Conservation (phyloP, 2,888 invertebrate species). For the Salpingus planirostris region DNA sequence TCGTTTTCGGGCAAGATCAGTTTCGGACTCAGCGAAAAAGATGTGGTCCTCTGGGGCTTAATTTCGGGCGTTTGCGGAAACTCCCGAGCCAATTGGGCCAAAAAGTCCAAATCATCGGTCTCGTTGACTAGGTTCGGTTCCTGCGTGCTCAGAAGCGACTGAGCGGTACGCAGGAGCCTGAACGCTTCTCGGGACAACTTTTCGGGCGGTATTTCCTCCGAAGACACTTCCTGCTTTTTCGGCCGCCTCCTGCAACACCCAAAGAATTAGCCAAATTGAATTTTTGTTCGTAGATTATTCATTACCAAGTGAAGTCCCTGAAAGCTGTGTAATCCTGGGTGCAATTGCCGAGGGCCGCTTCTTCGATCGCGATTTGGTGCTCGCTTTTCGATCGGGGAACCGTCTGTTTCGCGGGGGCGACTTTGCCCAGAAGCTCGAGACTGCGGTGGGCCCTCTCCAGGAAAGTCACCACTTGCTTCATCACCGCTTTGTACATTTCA, state of each 20-base stretch:
- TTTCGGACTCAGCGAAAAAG: conserved; percentile 35
- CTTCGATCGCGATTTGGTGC: conserved; percentile 37
- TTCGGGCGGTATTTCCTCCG: conserved; percentile 49
- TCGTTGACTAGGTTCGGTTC: conserved; percentile 49
- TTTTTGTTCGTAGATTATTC: not conserved
- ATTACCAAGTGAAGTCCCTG: conserved; percentile 53
- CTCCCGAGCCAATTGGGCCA: conserved; percentile 37
- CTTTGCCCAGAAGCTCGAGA: conserved; percentile 45
- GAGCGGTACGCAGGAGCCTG: conserved; percentile 54
- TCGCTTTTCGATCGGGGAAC: conserved; percentile 48
- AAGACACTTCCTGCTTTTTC: conserved; percentile 36
- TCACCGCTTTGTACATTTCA: conserved; percentile 64
- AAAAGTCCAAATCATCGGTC: conserved; percentile 33
- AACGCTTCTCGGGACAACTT: conserved; percentile 60
- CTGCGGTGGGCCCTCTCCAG: conserved; percentile 60
- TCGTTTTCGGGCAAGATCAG: conserved; percentile 30
- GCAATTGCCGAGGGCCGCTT: conserved; percentile 6
- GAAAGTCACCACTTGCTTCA: conserved; percentile 62
- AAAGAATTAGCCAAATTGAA: not conserved
- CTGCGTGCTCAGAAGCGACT: conserved; percentile 53
- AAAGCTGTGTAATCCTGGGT: conserved; percentile 40
- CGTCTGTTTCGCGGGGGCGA: conserved; percentile 31
- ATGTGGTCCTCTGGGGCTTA: conserved; percentile 29
- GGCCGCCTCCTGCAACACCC: conserved; percentile 35
- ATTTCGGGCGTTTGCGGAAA: conserved; percentile 27